phyloP scores from a whole-genome alignment of 2,113 vertebrate species.

The Saccopteryx leptura region DNA sequence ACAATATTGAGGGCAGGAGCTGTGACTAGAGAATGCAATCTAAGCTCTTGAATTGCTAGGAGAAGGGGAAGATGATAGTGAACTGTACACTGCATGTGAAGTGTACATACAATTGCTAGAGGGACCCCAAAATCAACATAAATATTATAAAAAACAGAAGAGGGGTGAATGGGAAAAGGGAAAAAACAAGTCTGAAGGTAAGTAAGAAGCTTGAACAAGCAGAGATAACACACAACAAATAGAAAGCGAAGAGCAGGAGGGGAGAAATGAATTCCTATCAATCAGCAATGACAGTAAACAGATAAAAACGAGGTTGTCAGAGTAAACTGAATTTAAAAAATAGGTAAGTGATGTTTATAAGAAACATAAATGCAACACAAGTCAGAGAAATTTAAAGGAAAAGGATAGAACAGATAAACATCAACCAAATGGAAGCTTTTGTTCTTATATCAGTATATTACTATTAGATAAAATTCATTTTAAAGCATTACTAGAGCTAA shows the following conservation, averaged over 20 bases:
- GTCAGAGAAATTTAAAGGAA: neutral
- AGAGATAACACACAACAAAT: neutral
- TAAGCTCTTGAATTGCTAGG: neutral
- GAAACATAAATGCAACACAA: neutral
- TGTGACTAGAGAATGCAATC: neutral
- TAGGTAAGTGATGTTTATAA: neutral
- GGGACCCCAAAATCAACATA: neutral
- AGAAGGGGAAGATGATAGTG: neutral
- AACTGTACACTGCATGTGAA: neutral
- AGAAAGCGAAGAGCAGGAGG: neutral
- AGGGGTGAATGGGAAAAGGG: neutral
- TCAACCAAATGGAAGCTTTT: neutral
- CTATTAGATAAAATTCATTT: neutral
- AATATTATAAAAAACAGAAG: neutral
- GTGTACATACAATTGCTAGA: neutral
- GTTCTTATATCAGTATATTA: neutral
- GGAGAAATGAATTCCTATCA: neutral
- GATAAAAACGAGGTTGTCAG: neutral
- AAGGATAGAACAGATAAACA: neutral
- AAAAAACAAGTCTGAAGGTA: neutral
- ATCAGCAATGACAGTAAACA: neutral
- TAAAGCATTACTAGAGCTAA: neutral
- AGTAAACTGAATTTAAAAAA: neutral
- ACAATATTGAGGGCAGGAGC: neutral
- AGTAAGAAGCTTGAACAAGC: neutral